These are phyloP conservation scores for Helogale parvula DNA, from an alignment of 2,113 vertebrate species.

Conservation along the genomic window DNA sequence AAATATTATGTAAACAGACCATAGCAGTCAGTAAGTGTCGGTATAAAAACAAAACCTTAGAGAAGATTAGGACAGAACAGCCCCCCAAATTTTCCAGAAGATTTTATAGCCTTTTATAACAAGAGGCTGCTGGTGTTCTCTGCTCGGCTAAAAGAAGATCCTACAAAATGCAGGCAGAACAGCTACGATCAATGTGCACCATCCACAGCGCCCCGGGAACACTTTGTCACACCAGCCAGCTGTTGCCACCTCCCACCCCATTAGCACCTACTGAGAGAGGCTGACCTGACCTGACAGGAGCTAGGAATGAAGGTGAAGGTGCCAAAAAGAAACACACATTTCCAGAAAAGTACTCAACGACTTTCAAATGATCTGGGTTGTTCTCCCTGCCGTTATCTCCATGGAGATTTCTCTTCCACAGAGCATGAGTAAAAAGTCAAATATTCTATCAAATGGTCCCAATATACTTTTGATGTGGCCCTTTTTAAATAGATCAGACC, in stretches of 20 bases:
- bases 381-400: neutral
- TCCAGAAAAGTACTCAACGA: slow-evolving; percentile 3
- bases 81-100: neutral
- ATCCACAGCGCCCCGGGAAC: neutral
- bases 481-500: slow-evolving; percentile 24
- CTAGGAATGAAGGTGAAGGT: slow-evolving; percentile 27
- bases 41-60: slow-evolving; percentile 21
- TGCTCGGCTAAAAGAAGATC: neutral
- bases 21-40: neutral
- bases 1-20: neutral
- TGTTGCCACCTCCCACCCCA: neutral
- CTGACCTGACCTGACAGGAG: slow-evolving; percentile 25
- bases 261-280: neutral
- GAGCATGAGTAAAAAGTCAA: neutral
- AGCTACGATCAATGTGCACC: neutral
- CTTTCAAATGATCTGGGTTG: neutral
- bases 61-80: neutral
- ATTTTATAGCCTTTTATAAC: neutral
- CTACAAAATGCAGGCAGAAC: slow-evolving; percentile 36
- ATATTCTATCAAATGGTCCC: slow-evolving; percentile 31
- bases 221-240: neutral
- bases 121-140: neutral
- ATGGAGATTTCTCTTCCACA: neutral
- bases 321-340: slow-evolving; percentile 7
- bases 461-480: neutral